A percentile compares a stretch with the other conserved stretches of the same genome.
Evolutionary conservation across 2,888 invertebrate genomes (phyloP).

Genomic region (Furcula furcula): DNA sequence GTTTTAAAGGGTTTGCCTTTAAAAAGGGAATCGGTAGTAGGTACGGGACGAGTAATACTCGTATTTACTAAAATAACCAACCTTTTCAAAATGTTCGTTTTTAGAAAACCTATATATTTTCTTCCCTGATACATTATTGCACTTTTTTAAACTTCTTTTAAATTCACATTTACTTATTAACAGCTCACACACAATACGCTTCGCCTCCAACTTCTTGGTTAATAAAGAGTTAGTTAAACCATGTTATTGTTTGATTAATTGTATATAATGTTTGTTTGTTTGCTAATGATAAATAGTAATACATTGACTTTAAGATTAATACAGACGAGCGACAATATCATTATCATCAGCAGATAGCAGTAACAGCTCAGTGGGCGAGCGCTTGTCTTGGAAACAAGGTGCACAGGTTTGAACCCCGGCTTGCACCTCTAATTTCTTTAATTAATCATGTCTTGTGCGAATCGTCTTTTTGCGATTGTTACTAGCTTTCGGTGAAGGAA

Average conservation of each 20-base stretch:
- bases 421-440: too few relatives aligned
- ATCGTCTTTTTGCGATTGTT: too few relatives aligned
- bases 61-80: conserved; percentile 4
- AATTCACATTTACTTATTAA: neutral
- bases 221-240: too few relatives aligned
- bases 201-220: neutral
- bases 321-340: neutral
- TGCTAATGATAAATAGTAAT: neutral
- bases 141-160: neutral
- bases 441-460: too few relatives aligned
- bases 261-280: neutral
- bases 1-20: too few relatives aligned
- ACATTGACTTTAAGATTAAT: neutral
- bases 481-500: too few relatives aligned
- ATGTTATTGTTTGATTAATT: neutral
- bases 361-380: too few relatives aligned
- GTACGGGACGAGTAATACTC: too few relatives aligned
- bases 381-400: too few relatives aligned
- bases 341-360: too few relatives aligned
- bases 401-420: too few relatives aligned
- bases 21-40: too few relatives aligned
- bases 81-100: conserved; percentile 20
- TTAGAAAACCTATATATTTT: conserved; percentile 11
- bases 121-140: conserved; percentile 11
- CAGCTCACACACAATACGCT: neutral